A percentile compares a stretch with the other conserved stretches of the same genome.
These are phyloP conservation scores for Corbicula japonica DNA, from an alignment of 2,888 invertebrate species.

Conservation along the genomic window DNA sequence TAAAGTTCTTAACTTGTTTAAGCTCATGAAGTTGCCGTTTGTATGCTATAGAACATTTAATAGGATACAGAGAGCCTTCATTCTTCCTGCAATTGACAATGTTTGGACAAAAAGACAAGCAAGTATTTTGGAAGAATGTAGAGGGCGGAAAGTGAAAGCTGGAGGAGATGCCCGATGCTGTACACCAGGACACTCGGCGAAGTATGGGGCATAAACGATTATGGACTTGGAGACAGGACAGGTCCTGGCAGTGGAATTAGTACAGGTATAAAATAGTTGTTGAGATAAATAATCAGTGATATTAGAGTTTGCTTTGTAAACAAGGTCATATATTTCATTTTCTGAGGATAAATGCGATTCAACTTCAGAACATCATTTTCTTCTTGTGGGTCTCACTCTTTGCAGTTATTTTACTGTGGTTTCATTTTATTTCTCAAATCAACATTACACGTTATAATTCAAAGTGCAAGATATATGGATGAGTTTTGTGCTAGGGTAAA, in stretches of 20 bases:
- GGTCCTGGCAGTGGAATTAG: not conserved
- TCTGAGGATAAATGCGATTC: no score
- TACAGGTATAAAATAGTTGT: no score
- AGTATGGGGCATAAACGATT: not conserved
- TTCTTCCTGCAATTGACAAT: not conserved
- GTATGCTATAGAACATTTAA: not conserved
- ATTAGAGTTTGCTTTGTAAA: no score
- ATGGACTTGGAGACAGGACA: slow-evolving; percentile 11
- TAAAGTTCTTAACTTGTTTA: not conserved
- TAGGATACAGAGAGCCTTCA: not conserved
- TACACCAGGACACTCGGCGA: not conserved
- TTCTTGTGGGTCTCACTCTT: no score
- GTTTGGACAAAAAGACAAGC: not conserved
- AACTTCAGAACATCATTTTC: no score
- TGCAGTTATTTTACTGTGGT: no score
- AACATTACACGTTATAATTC: no score
- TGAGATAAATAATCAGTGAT: no score
- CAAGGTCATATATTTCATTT: no score
- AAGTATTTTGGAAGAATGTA: not conserved
- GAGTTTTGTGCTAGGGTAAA: no score
- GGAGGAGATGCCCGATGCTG: slow-evolving; percentile 10
- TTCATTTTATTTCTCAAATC: no score
- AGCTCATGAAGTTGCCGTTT: not conserved
- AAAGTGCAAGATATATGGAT: no score
- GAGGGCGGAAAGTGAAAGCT: not conserved